Evolutionary conservation across 2,888 invertebrate genomes (phyloP).

Genomic region (Mythimna pallens): DNA sequence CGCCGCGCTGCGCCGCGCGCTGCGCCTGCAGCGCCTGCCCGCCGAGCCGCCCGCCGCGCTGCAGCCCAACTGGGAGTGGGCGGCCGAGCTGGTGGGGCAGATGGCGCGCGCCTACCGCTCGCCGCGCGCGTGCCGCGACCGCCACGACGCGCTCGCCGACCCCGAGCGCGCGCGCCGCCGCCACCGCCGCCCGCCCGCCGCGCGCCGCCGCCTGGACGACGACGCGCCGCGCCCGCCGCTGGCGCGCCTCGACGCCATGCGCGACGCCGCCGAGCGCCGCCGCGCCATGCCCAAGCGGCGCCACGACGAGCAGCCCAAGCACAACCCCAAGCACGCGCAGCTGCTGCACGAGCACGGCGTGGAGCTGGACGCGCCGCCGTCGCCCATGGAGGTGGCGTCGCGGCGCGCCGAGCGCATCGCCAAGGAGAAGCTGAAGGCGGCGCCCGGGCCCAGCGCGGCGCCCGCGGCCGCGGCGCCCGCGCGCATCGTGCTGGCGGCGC

Average conservation of each 20-base stretch:
- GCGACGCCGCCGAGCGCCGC: constrained; percentile 93
- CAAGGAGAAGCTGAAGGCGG: constrained; percentile 93
- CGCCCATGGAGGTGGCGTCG: constrained; percentile 95
- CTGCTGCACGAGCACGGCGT: constrained; percentile 96
- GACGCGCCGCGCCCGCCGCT: constrained; percentile 83
- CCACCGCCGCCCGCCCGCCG: constrained; percentile 93
- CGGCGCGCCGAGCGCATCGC: constrained; percentile 96
- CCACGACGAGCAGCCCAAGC: constrained; percentile 92
- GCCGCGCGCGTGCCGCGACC: constrained; percentile 96
- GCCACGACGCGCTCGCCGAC: constrained; percentile 97
- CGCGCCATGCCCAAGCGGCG: constrained; percentile 94
- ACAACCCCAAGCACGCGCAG: constrained; percentile 96
- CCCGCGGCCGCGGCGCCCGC: constrained; percentile 71
- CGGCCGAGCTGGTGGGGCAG: constrained; percentile 97
- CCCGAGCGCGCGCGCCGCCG: constrained; percentile 97
- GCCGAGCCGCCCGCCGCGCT: constrained; percentile 94
- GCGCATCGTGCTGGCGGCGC: constrained; percentile 73
- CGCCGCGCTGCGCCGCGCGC: constrained; percentile 95
- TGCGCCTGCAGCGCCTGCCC: constrained; percentile 92
- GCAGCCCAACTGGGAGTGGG: constrained; percentile 98
- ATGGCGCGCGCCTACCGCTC: constrained; percentile 96
- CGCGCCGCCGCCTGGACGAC: constrained; percentile 94
- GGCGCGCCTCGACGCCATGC: constrained; percentile 93
- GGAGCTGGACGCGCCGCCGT: constrained; percentile 95
- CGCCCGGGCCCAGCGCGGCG: constrained; percentile 82